These are phyloP conservation scores for Alentia gelatinosa DNA, from an alignment of 2,888 invertebrate species.

Conservation along the genomic window DNA sequence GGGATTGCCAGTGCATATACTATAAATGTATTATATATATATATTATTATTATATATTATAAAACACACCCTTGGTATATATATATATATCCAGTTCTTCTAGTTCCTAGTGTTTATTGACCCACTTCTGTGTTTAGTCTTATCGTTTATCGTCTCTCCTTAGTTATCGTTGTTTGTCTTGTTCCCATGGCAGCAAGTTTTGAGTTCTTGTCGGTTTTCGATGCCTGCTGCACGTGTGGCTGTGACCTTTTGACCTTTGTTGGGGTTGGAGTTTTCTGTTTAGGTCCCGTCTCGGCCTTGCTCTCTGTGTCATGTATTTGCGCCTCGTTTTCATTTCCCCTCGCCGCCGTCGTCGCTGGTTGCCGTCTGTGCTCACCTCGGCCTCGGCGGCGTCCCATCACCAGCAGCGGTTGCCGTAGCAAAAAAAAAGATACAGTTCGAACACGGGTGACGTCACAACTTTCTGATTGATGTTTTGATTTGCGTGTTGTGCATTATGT, in stretches of 20 bases:
- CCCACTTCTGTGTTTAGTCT: slow-evolving; percentile 49
- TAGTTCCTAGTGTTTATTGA: slow-evolving; percentile 35
- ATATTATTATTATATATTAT: slow-evolving; percentile 38
- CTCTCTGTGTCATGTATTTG: slow-evolving; percentile 39
- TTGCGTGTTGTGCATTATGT: slow-evolving; percentile 53
- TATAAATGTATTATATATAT: slow-evolving; percentile 50
- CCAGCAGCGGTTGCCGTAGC: slow-evolving; percentile 37
- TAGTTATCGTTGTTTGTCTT: slow-evolving; percentile 48
- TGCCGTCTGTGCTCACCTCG: not conserved
- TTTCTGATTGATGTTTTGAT: slow-evolving; percentile 51
- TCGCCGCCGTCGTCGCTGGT: not conserved
- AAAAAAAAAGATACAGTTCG: too few species aligned
- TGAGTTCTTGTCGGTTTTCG: slow-evolving; percentile 19
- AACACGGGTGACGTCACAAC: slow-evolving; percentile 36
- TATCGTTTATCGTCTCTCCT: slow-evolving; percentile 47
- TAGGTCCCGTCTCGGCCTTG: slow-evolving; percentile 14
- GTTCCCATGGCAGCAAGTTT: slow-evolving; percentile 51
- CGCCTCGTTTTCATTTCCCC: not conserved
- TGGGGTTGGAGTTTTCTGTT: slow-evolving; percentile 13
- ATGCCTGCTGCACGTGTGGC: slow-evolving; percentile 52
- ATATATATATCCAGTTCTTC: slow-evolving; percentile 49
- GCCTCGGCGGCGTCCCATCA: not conserved
- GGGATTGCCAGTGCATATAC: slow-evolving; percentile 54
- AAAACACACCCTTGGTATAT: slow-evolving; percentile 50
- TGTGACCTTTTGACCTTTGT: slow-evolving; percentile 34